Percentiles rank a stretch among this genome's conserved stretches.
These are phyloP conservation scores for Carcharodon carcharias DNA, from an alignment of 2,797 vertebrate species.

Conservation along the genomic window DNA sequence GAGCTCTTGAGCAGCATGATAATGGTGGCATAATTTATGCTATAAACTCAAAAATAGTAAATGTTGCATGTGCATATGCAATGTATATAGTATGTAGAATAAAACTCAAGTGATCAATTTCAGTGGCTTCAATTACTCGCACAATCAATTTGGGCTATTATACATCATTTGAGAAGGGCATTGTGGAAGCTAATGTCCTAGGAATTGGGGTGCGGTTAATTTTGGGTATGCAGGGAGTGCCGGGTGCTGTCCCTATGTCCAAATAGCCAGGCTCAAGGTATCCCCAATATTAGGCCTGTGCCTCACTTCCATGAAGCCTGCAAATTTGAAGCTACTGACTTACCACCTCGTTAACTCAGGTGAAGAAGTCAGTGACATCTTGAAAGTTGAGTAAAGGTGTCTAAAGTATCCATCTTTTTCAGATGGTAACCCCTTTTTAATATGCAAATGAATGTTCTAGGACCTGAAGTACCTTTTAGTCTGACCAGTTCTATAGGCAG, in stretches of 20 bases:
- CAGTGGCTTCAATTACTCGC: neutral
- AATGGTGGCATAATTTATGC: slow-evolving; percentile 70
- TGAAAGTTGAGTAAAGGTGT: neutral
- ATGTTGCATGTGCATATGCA: slow-evolving; percentile 40
- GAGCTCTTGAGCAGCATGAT: slow-evolving; percentile 55
- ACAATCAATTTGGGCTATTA: neutral
- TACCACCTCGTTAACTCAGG: neutral
- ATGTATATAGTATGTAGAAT: neutral
- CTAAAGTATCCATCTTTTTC: neutral
- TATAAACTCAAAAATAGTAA: slow-evolving; percentile 68
- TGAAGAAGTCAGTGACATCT: neutral
- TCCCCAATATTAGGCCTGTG: neutral
- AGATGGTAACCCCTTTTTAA: neutral
- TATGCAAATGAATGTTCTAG: neutral
- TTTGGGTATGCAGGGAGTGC: neutral
- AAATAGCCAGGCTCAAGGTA: neutral
- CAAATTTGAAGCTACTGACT: neutral
- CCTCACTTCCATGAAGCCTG: neutral
- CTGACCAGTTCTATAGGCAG: neutral
- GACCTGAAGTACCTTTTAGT: neutral
- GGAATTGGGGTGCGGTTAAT: neutral
- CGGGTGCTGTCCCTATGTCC: neutral
- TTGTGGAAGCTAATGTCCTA: neutral
- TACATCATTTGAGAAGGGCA: neutral
- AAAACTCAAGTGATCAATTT: neutral